Evolutionary conservation across 2,113 vertebrate genomes (phyloP), one percentile per base, ranked within the genome.

Genomic region (Hemibagrus wyckioides): DNA sequence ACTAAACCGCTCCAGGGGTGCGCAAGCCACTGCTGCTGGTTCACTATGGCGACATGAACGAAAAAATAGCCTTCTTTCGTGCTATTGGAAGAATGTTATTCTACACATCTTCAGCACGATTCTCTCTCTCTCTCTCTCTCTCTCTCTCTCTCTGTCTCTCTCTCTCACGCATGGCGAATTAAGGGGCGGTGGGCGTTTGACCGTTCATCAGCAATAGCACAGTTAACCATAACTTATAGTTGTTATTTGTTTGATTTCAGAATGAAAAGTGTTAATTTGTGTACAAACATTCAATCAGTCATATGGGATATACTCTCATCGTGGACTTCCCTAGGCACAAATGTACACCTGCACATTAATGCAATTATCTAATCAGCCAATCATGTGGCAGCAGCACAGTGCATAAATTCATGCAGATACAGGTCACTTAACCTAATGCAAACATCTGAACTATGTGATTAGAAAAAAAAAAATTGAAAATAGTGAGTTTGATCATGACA

Each of bases 1-100:
- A 89, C 85, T 88, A 85, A 86, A 41, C 48, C 80, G 63, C 76
- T 25, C 81, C 56, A 80, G 80, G 84, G 52, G 59, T 56, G 85
- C 30, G 25, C 71, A n/a, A 59, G 83, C 44, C 36, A 41, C 65
- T 80, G 73, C 65, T 79, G 25, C 19, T 54, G 23, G 41, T 77
- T 77, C 44, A 9, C 21, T 23, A 84, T 28, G 69, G 36, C 67
- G 44, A 83, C 57, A 59, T n/a, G 76, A 59, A 76, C 23, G 44
- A 30, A 52, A 52, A 84, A 75, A 80, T 73, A 57, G 10, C 23
- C 39, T 41, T 71, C 30, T 56, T 30, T 4, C 5, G 3, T 44
- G 15, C 15, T 61, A 39, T 39, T 81, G 52, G 1, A 56, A 33
- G 2, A 80, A 41, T 39, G 14, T 25, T 59, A 59, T 57, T 57